phyloP scores from a whole-genome alignment of 2,797 vertebrate species.

The Sylvia borin region DNA sequence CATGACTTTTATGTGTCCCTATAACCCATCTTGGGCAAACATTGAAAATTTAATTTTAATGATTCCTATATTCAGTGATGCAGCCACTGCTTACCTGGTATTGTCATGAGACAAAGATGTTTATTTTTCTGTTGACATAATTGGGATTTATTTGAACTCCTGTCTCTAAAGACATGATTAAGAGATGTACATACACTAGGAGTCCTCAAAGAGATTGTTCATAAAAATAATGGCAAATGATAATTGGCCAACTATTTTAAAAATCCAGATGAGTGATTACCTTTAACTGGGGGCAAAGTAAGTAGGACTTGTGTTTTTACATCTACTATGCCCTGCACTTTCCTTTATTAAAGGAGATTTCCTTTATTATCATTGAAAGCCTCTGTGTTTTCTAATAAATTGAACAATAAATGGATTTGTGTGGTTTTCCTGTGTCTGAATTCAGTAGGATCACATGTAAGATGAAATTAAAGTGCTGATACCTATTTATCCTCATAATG shows the following conservation, averaged over 20 bases:
- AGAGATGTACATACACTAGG: not conserved
- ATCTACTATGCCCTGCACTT: not conserved
- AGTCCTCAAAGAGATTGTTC: not conserved
- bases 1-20: not conserved
- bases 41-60: not conserved
- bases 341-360: not conserved
- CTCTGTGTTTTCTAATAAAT: not conserved
- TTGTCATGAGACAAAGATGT: not conserved
- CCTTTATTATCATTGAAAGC: not conserved
- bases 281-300: not conserved
- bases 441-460: not conserved
- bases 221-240: not conserved
- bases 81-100: not conserved
- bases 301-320: not conserved
- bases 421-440: not conserved
- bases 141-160: not conserved
- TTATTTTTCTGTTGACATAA: not conserved
- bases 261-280: not conserved
- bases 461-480: not conserved
- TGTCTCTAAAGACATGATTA: not conserved
- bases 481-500: not conserved
- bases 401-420: not conserved
- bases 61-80: not conserved
- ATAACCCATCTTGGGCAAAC: not conserved
- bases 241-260: not conserved